A percentile compares a stretch with the other conserved stretches of the same genome.
phyloP scores from a whole-genome alignment of 2,113 vertebrate species.

The Myocastor coypus region DNA sequence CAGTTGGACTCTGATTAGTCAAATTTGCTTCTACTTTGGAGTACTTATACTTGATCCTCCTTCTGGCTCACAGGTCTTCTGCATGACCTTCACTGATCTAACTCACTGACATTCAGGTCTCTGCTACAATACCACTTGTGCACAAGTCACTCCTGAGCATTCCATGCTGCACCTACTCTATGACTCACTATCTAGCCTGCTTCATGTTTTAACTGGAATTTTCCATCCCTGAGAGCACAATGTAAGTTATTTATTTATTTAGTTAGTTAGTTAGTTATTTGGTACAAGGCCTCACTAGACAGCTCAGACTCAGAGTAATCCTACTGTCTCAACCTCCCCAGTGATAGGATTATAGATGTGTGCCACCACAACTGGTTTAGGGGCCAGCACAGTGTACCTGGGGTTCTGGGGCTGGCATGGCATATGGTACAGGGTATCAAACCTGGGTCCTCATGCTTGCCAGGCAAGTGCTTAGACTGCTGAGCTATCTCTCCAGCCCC shows the following conservation, averaged over 20 bases:
- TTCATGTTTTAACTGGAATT: neutral
- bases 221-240: neutral
- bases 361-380: no score
- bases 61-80: neutral
- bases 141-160: neutral
- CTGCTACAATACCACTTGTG: neutral
- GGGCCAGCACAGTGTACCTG: no score
- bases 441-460: no score
- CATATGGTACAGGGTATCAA: no score
- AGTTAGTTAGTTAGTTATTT: no score
- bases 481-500: no score
- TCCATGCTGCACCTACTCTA: neutral
- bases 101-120: neutral
- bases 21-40: neutral
- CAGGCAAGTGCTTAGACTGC: no score
- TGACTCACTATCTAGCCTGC: neutral
- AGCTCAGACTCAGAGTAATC: no score
- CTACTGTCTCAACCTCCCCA: no score
- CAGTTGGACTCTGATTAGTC: neutral
- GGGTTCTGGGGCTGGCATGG: no score
- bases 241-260: neutral
- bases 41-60: neutral
- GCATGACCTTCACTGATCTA: neutral
- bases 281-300: no score
- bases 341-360: no score